Base-by-base conservation (phyloP, 2,797 vertebrate genomes). In the Periophthalmus magnuspinnatus region DNA sequence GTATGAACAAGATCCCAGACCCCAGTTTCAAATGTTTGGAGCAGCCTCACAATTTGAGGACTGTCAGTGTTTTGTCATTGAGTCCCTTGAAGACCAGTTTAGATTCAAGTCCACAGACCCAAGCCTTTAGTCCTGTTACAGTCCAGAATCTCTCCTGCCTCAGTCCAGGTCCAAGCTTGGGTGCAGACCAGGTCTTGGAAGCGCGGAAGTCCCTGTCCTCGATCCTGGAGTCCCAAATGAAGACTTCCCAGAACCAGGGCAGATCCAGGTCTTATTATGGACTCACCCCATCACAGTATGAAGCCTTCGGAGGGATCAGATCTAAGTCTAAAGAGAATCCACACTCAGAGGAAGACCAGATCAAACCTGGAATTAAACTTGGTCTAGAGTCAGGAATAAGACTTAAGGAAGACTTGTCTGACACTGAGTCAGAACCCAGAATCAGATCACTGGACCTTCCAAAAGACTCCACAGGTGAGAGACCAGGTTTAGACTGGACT, bases 261-360 rank as follows among this genome's bases (percentile, higher is more conserved):
- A 88, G 85, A 83, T 84, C 90, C 5, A 78, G 76, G 54, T 93
- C 92, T 58, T 94, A 93, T 81, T 94, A 93, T 19, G 93, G 93
- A 33, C 86, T 94, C 56, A 93, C 91, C 61, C 93, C 93, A 75
- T 54, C 85, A 69, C 85, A 91, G 68, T 93, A 93, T 80, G 77
- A 54, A 72, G 92, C 93, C 74, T 86, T 83, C 14, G 92, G 92
- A 75, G 90, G 92, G 36, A 91, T 93, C 65, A 89, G 10, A 24
- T 5, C 62, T 45, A 48, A 81, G 72, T 82, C 75, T 41, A 54
- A 52, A 1, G 38, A 75, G 28, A 32, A 33, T 24, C 79, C 84
- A 22, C 1, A 41, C 38, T 2, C 36, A 38, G 72, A 81, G 34
- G 67, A 38, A 90, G 76, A 55, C 33, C 60, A 21, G 45, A 33